Evolutionary conservation across 2,113 vertebrate genomes (phyloP).

Genomic region (Typhlomys cinereus): DNA sequence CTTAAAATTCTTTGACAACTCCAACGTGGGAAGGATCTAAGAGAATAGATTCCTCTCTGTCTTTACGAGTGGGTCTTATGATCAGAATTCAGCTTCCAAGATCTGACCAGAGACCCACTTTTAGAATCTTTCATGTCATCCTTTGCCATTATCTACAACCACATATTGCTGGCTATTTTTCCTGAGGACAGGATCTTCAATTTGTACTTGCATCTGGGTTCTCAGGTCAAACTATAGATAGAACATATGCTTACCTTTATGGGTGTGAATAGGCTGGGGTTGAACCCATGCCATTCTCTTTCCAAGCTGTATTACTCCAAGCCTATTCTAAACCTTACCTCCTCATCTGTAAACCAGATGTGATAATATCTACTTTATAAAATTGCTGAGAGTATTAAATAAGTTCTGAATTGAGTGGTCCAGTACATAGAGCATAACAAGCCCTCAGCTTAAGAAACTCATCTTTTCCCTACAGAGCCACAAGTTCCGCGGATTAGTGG

Average conservation of each 20-base stretch:
- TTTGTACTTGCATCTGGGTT: neutral
- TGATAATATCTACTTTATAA: neutral
- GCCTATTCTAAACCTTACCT: neutral
- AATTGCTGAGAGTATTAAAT: neutral
- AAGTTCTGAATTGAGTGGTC: neutral
- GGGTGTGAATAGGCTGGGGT: no score
- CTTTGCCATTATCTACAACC: neutral
- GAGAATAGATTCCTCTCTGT: neutral
- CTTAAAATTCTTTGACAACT: neutral
- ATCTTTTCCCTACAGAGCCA: neutral
- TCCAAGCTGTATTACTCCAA: neutral
- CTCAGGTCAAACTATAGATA: no score
- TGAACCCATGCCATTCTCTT: neutral
- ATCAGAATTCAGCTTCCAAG: neutral
- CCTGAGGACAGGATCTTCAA: neutral
- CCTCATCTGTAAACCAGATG: neutral
- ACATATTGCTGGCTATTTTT: neutral
- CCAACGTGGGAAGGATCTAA: neutral
- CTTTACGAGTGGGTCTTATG: neutral
- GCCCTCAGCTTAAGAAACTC: neutral
- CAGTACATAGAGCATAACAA: neutral
- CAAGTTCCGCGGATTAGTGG: neutral
- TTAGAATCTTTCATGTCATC: neutral
- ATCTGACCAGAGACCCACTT: neutral
- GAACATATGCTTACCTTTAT: rapidly evolving